Evolutionary conservation across 2,113 vertebrate species (phyloP).

Genomic region (Hypocryptadius cinnamomeus): DNA sequence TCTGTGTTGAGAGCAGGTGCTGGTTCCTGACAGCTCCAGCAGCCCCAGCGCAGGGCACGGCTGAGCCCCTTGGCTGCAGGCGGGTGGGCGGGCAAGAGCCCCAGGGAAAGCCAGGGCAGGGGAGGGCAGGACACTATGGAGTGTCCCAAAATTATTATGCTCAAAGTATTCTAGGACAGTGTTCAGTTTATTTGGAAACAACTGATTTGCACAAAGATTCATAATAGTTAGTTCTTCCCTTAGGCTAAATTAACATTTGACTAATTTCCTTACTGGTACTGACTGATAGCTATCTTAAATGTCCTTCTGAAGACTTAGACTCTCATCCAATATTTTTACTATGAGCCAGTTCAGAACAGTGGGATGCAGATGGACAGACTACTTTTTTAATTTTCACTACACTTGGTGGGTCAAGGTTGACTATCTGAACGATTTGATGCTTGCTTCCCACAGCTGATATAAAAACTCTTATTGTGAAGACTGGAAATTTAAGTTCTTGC

Average conservation of each 20-base stretch:
- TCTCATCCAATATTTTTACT: not conserved
- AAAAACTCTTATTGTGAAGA: not conserved
- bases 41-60: fast-evolving
- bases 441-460: not conserved
- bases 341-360: not conserved
- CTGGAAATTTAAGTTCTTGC: not conserved
- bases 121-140: not conserved
- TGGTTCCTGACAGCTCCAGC: not conserved
- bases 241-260: not conserved
- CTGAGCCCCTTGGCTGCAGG: not conserved
- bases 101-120: not conserved
- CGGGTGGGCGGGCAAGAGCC: fast-evolving
- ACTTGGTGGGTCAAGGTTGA: not conserved
- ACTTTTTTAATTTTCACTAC: not conserved
- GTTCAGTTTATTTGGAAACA: not conserved
- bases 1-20: not conserved
- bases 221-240: not conserved
- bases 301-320: not conserved
- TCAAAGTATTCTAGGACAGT: not conserved
- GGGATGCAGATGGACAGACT: not conserved
- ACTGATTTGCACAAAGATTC: not conserved
- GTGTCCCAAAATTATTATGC: not conserved
- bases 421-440: not conserved
- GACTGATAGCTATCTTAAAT: not conserved
- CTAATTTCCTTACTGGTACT: not conserved